Base-by-base conservation (phyloP, 2,113 vertebrate genomes). In the Zosterops lateralis region DNA sequence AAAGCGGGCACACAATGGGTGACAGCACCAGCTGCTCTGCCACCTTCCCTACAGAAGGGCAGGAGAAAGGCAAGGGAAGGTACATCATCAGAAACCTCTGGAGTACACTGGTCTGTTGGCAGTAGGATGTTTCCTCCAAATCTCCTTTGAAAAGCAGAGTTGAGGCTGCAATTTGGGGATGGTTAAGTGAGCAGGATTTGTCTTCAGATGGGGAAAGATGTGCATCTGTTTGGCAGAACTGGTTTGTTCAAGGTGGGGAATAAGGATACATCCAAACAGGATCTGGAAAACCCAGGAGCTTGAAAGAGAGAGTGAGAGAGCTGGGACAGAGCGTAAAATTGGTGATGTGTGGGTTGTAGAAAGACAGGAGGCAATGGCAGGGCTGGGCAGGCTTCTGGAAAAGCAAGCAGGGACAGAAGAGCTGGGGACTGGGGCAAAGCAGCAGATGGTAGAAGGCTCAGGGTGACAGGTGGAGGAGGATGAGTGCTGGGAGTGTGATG, bases 1-100 rank as follows among this genome's bases (percentile, higher is more conserved):
- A 50, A 40, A 24, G 29, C 0, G 0, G 31, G 36, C 61, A 56
- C 3, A 0, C 44, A 29, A 38, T 0, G 15, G 44, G 58, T 18
- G 32, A 44, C 42, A 20, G 80, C 77, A 56, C 16, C 62, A 57
- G 65, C 12, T 29, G 62, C 78, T 70, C 25, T 48, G 68, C 65
- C 65, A 51, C 18, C 72, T 58, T 7, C 10, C 17, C n/a, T 54
- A 13, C 29, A 17, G 36, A 51, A 56, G 28, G 66, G 29, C 26
- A 89, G 42, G 31, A 18, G 36, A 51, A 70, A 56, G 68, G 31
- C 47, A 54, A 44, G 76, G 65, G 19, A 51, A 66, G 42, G 22
- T 1, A 7, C 10, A 0, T 10, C 9, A 45, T 9, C 60, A 90
- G 66, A 85, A 86, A 62, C 14, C 14, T 34, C 67, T 57, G 74